A percentile compares a stretch with the other conserved stretches of the same genome.
phyloP scores from a whole-genome alignment of 2,113 vertebrate species.

The Scopus umbretta region DNA sequence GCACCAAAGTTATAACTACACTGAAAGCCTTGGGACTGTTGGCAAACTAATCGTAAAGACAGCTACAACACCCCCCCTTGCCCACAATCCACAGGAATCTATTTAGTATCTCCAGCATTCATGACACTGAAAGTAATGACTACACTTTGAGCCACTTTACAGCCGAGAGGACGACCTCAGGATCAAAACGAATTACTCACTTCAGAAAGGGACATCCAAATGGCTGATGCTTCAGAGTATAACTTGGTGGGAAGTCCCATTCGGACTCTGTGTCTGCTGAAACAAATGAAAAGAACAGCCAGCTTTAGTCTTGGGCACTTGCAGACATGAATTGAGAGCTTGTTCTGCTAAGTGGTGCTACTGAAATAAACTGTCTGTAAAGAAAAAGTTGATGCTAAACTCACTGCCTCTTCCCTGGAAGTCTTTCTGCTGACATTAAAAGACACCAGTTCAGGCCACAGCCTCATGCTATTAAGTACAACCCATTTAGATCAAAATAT shows the following conservation, averaged over 20 bases:
- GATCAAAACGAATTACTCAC: background rate
- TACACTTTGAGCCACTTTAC: background rate
- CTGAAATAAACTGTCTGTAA: background rate
- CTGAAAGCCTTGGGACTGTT: background rate
- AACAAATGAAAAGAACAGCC: background rate
- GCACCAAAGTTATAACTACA: background rate
- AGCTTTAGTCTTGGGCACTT: background rate
- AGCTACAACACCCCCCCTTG: background rate
- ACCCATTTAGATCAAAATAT: background rate
- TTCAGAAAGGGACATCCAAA: background rate
- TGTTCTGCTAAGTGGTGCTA: background rate
- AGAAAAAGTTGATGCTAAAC: background rate
- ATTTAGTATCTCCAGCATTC: background rate
- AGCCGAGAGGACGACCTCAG: background rate
- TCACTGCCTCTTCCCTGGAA: background rate
- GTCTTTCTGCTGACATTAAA: background rate
- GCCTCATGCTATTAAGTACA: background rate
- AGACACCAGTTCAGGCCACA: background rate
- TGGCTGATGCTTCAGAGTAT: background rate
- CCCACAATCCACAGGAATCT: background rate
- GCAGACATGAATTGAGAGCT: background rate
- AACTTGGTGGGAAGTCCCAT: background rate
- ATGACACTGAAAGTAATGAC: background rate
- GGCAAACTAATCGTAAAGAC: background rate
- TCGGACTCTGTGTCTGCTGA: background rate